These are phyloP conservation scores for Emys orbicularis DNA, from an alignment of 2,797 vertebrate genomes.

Conservation along the genomic window DNA sequence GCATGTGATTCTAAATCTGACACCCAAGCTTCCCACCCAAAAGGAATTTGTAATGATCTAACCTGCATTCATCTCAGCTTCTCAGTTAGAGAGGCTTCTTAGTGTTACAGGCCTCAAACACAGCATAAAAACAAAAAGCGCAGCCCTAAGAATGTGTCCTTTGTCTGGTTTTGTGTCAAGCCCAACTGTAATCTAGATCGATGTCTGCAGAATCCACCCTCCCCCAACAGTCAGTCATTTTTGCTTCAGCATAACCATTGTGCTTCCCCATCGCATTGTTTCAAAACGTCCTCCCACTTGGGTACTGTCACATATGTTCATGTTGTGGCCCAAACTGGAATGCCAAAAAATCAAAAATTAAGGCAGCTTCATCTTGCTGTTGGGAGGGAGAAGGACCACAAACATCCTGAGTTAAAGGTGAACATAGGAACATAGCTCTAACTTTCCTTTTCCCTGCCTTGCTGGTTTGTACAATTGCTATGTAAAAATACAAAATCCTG, in stretches of 20 bases:
- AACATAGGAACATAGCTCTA: not conserved
- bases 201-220: not conserved
- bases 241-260: not conserved
- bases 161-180: not conserved
- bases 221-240: not conserved
- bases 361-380: not conserved
- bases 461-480: not conserved
- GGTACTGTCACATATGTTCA: not conserved
- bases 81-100: not conserved
- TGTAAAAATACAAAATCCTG: not conserved
- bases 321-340: not conserved
- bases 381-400: not conserved
- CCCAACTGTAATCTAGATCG: not conserved
- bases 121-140: not conserved
- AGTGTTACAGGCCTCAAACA: not conserved
- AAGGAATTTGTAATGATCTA: not conserved
- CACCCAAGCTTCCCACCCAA: not conserved
- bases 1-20: not conserved
- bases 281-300: not conserved
- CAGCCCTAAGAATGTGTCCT: not conserved
- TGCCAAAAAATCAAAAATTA: not conserved
- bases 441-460: constrained; percentile 28
- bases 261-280: not conserved
- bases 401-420: not conserved
- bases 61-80: not conserved